Base-by-base conservation (phyloP, 2,888 invertebrate species). In the Sericinus montela region DNA sequence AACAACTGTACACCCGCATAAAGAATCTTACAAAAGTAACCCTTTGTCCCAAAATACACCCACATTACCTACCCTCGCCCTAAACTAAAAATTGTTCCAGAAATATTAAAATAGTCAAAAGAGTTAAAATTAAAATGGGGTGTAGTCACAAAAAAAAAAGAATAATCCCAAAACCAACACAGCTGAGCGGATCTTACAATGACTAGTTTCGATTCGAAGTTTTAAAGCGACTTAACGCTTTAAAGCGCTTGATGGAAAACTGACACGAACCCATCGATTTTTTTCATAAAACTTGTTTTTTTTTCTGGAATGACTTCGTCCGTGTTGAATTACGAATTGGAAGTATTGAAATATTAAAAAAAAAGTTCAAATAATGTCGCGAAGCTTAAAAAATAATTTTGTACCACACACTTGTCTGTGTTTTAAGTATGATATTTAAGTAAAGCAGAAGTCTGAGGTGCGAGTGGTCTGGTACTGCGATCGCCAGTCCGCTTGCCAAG, bases 41-140 rank as follows among this genome's bases (percentile, higher is more conserved):
- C 48, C 45, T 49, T 49, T 46, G 45, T 49, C 49, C 49, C 32
- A 32, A 49, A 49, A 49, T 49, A 49, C 49, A 49, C 49, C 44
- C 49, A 45, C 49, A 45, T 49, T 49, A 49, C 42, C 42, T 49
- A 49, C 42, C 42, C 42, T 42, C 37, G 37, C 42, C 42, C 42
- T 32, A 48, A 38, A 30, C 72, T 72, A 75, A 79, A 82, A 79
- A 80, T 73, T 69, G 73, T 80, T 79, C 79, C 76, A 80, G 73
- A 85, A 86, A 84, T 87, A 87, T 87, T 88, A 85, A 87, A 88
- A 87, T 82, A 84, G 83, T 82, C 77, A 84, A 87, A 87, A 86
- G 87, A 86, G 87, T 87, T 88, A 84, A 87, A 87, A 80, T 83
- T 87, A 81, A 87, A 80, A 49, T 65, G 72, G 72, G 79, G 83